Base-by-base conservation (phyloP, 2,797 vertebrate genomes). In the Danio jaintianensis region DNA sequence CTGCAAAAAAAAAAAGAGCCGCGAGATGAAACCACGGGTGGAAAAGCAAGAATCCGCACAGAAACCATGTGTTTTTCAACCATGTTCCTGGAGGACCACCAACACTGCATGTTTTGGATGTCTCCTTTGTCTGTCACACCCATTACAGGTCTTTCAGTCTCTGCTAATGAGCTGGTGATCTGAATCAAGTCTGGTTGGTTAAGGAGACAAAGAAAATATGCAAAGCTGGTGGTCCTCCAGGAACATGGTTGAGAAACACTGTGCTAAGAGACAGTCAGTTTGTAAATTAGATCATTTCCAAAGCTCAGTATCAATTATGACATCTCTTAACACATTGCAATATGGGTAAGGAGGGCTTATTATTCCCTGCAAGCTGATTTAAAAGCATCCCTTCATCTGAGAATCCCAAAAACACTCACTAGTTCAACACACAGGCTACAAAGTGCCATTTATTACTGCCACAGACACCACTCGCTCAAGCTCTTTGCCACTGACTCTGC, bases 1-100 rank as follows among this genome's bases (percentile, higher is more conserved):
- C 29, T n/a, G 22, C 62, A 77, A 43, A 53, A 59, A 53, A 59
- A 47, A 50, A 50, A 22, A 61, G 42, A 69, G 38, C 58, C 22
- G 72, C 4, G 16, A 16, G 71, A 5, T 53, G 40, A 56, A 68
- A 58, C 22, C 29, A 4, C 45, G 10, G 10, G 29, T 56, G 15
- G 38, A 42, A 56, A 66, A 66, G 62, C 74, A 45, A 76, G 50
- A 42, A 64, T 55, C 20, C 15, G 8, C 52, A 16, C 8, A 40
- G 15, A 9, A 29, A 43, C 36, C 53, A 43, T 22, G 69, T 10
- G 13, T 38, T 38, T 11, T 7, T 56, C 43, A 40, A 48, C 15
- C 52, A 42, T 16, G 29, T 29, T 29, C 29, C 29, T 29, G 29
- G 29, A 29, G 3, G 29, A 29, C 29, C 1, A 29, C 29, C 29